Percentiles rank a stretch among this genome's conserved stretches.
Conservation (phyloP, 2,888 invertebrate species). For the Hypomecis punctinalis region DNA sequence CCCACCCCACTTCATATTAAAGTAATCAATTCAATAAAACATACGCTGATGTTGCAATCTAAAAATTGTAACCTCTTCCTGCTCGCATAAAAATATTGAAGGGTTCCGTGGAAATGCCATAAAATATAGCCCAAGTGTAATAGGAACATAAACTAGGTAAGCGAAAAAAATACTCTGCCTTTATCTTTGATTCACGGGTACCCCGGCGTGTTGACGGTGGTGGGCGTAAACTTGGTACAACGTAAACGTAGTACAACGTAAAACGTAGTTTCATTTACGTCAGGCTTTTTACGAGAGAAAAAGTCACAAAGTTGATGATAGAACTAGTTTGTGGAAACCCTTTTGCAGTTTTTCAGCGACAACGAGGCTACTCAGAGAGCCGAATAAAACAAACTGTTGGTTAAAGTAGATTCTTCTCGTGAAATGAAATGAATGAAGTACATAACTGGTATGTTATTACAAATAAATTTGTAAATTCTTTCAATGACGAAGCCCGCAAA, state of each 20-base stretch:
- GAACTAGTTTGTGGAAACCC: conserved; percentile 26
- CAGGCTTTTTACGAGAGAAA: conserved; percentile 28
- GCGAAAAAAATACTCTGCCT: conserved; percentile 50
- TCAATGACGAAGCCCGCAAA: too few species aligned
- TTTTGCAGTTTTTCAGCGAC: conserved; percentile 29
- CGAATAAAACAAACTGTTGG: conserved; percentile 11
- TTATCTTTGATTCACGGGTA: conserved; percentile 52
- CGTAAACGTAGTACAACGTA: conserved; percentile 31
- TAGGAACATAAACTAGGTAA: conserved; percentile 53
- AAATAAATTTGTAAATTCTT: too few species aligned
- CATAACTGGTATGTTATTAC: too few species aligned
- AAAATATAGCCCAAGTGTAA: conserved; percentile 55
- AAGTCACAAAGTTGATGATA: conserved; percentile 29
- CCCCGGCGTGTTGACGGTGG: conserved; percentile 40
- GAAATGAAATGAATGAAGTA: background rate
- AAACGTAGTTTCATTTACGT: conserved; percentile 37
- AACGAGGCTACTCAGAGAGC: conserved; percentile 5
- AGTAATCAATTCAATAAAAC: conserved; percentile 31
- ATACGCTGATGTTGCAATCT: conserved; percentile 32
- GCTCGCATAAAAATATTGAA: conserved; percentile 53
- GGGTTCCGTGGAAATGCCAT: conserved; percentile 51
- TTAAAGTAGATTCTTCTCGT: background rate
- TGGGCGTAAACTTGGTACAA: conserved; percentile 32
- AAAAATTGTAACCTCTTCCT: conserved; percentile 39
- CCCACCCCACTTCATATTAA: conserved; percentile 3